phyloP scores from a whole-genome alignment of 2,113 vertebrate species.

The Eupsittula cactorum region DNA sequence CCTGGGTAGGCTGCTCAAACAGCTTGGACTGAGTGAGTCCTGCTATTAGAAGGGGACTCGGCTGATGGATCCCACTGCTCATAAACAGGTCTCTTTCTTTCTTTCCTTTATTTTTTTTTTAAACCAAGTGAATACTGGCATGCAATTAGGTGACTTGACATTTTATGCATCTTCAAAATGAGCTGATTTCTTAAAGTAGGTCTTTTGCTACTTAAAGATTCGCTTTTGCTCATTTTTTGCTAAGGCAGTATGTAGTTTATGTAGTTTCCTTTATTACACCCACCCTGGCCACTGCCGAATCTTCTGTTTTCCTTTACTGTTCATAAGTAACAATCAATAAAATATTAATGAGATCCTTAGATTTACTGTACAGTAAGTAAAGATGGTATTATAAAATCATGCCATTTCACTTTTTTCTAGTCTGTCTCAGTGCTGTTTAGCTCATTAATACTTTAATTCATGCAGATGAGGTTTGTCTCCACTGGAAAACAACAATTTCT shows the following conservation, averaged over 20 bases:
- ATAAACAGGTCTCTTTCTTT: background rate
- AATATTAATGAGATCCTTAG: conserved; percentile 67
- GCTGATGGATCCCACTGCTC: background rate
- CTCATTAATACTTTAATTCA: conserved; percentile 63
- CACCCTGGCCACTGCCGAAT: background rate
- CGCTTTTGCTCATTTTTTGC: background rate
- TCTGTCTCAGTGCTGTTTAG: conserved; percentile 4
- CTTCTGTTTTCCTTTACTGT: background rate
- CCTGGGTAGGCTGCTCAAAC: background rate
- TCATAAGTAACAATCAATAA: conserved; percentile 35
- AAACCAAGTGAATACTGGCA: background rate
- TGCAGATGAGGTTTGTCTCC: conserved; percentile 34
- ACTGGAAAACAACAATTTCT: conserved; percentile 31
- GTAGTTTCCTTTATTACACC: background rate
- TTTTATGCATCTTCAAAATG: background rate
- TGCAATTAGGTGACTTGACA: background rate
- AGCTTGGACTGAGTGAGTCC: background rate
- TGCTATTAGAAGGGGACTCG: background rate
- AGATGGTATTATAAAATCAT: conserved; percentile 17
- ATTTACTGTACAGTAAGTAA: conserved; percentile 25
- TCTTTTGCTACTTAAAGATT: conserved; percentile 10
- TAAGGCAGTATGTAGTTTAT: background rate
- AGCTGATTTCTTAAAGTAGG: conserved; percentile 11
- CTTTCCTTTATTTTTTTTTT: too few species aligned
- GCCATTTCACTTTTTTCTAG: background rate